phyloP scores from a whole-genome alignment of 2,888 invertebrate genomes.

The Cerastoderma edule region DNA sequence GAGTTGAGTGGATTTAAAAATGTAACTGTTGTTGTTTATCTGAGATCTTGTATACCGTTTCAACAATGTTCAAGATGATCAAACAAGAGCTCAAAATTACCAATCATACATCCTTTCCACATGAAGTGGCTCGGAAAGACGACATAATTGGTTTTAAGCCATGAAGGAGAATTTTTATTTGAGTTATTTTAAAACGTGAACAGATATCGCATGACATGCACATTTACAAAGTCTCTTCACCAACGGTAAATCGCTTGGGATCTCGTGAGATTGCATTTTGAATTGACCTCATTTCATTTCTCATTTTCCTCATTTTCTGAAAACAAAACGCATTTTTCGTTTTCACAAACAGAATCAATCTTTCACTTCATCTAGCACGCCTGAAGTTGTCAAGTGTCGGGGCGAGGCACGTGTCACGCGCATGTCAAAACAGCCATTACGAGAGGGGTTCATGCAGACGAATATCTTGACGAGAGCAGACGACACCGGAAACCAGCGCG shows the following conservation, averaged over 20 bases:
- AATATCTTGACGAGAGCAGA: constrained; percentile 37
- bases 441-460: constrained; percentile 31
- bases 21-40: no score
- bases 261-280: neutral
- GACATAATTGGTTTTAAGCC: no score
- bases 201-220: constrained; percentile 8
- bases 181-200: no score
- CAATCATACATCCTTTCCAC: no score
- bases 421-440: constrained; percentile 46
- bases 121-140: no score
- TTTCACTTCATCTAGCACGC: constrained; percentile 55
- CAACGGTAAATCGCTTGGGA: no score
- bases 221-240: neutral
- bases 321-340: constrained; percentile 19
- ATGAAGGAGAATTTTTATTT: no score
- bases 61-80: no score
- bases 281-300: constrained; percentile 4
- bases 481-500: constrained; percentile 31
- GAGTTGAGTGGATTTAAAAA: no score
- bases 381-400: constrained; percentile 44
- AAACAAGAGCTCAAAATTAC: no score
- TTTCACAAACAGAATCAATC: constrained; percentile 21
- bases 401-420: constrained; percentile 56
- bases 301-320: neutral
- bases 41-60: no score